Evolutionary conservation across 2,797 vertebrate genomes (phyloP), one percentile per base, ranked within the genome.

Genomic region (Pachyuromys duprasi): DNA sequence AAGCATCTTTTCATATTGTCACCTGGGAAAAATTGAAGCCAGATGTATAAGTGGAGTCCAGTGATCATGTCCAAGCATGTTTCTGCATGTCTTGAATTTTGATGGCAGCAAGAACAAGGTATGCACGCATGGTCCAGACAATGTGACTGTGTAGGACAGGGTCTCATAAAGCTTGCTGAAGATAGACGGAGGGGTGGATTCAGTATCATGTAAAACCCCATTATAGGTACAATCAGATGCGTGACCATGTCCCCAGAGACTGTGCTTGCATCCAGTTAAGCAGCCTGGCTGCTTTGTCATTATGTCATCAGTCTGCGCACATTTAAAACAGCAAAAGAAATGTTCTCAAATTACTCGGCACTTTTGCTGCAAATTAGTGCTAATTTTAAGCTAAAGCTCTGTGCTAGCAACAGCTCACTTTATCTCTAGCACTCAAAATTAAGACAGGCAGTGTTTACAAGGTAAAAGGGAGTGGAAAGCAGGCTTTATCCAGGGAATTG

Each of bases 381-480:
- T 96, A 96, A 94, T 95, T 96, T 96, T 87, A 92, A 94, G 57
- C 42, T 89, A 69, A 92, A 95, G 33, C 22, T 93, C 74, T 33
- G 36, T 65, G 20, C 60, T 83, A 53, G 45, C 42, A 96, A 90
- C 93, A 39, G 49, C 45, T 88, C 45, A 36, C 31, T 91, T 93
- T 86, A 90, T 94, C 80, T 95, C 53, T 89, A 49, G 67, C 42
- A 78, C 22, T 74, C 2, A 83, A 90, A 90, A 93, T 92, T 83
- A 95, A 95, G 60, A n/a, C 83, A 92, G 78, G 76, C 11, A 36
- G 39, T 96, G 55, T 94, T 97, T 96, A 95, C 76, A 94, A 96
- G 79, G 74, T 74, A 90, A 93, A 95, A 88, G 72, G 79, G 94
- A 93, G 18, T 78, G 2, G 33, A 95, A 45, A 82, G 5, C 28